Evolutionary conservation across 2,113 vertebrate genomes (phyloP), one percentile per base, ranked within the genome.

Genomic region (Osmerus eperlanus): DNA sequence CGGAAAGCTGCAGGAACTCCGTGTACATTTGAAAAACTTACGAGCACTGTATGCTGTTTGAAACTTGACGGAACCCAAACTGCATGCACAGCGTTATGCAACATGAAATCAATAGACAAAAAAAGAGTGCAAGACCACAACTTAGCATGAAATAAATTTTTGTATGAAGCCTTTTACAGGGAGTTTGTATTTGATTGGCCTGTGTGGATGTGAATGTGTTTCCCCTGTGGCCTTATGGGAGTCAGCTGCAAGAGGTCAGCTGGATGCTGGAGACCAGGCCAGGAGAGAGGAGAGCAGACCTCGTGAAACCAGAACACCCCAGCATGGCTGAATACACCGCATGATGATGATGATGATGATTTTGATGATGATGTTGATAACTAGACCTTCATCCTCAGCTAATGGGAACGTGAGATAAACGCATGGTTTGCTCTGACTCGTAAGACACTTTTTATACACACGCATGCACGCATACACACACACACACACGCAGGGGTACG

Each of bases 51-150:
- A 93, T 95, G 94, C 94, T 93, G 93, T 90, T 92, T 93, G 94
- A 91, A 90, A 92, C 88, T 89, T 86, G 81, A 87, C 71, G 81
- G 90, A 87, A 88, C 91, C 92, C 77, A 76, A 86, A 91, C 91
- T 94, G 94, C 94, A 96, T 96, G 95, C 92, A 94, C 83, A 90
- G 93, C 95, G 94, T 94, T 95, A 95, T 96, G 94, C 94, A 96
- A 93, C 74, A 70, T 93, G 74, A 80, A 65, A 75, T 75, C 21
- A 68, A 81, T 72, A 77, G 72, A 74, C 7, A 74, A 75, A 79
- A 83, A 28, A 82, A 78, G 69, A 84, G 83, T 56, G 28, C 55
- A 82, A 70, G 76, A 80, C 70, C 58, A 74, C 64, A 84, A 92
- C 87, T 92, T 81, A 95, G 94, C 95, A 96, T 96, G 95, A 95